Conservation (phyloP, 2,888 invertebrate genomes). For the Tineola bisselliella region DNA sequence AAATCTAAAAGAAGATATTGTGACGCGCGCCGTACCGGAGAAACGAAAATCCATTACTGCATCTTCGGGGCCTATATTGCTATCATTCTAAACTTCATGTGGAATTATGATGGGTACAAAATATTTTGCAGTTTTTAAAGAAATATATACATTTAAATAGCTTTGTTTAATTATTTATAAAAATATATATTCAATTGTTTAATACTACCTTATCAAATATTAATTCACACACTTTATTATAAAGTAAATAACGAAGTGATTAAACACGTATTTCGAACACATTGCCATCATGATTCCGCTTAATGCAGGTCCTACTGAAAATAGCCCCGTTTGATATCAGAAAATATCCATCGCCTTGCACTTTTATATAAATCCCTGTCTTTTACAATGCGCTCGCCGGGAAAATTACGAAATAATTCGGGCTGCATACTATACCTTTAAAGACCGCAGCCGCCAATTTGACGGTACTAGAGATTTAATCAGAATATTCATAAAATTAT, state of each 20-base stretch:
- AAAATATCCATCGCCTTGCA: constrained; percentile 10
- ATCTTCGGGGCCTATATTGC: constrained; percentile 9
- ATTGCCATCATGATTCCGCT: background rate
- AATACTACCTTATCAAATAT: too few relatives aligned
- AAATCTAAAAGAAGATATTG: constrained; percentile 12
- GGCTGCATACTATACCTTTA: too few relatives aligned
- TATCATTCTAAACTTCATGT: background rate
- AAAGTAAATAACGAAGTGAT: too few relatives aligned
- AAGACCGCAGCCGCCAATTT: too few relatives aligned
- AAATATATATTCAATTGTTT: too few relatives aligned
- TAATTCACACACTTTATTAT: too few relatives aligned
- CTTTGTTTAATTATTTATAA: too few relatives aligned
- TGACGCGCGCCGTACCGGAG: background rate
- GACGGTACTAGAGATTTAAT: too few relatives aligned
- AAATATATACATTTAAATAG: too few relatives aligned
- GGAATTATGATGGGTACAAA: background rate
- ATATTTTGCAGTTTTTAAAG: too few relatives aligned
- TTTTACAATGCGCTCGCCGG: constrained; percentile 4
- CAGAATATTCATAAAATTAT: too few relatives aligned
- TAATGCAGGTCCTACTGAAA: background rate
- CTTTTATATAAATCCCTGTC: constrained; percentile 12
- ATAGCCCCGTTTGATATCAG: constrained; percentile 10
- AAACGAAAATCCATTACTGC: constrained; percentile 12
- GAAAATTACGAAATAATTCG: constrained; percentile 6
- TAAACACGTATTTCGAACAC: background rate